phyloP scores from a whole-genome alignment of 2,888 invertebrate genomes.

The Dolichomitus sp. region DNA sequence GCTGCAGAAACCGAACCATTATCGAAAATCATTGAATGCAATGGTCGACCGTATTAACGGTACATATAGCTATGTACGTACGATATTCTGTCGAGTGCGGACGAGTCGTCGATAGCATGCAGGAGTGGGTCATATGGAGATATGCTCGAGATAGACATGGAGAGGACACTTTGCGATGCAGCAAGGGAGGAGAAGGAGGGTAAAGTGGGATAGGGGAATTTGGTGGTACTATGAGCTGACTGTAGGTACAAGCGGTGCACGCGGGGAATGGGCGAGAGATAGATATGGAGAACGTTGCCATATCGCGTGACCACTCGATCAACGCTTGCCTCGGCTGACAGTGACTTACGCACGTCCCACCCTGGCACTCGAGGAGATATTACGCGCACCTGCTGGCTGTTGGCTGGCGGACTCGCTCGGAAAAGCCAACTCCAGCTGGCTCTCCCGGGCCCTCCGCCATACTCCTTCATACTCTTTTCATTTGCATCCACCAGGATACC shows the following conservation, averaged over 20 bases:
- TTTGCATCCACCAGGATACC: slow-evolving; percentile 25
- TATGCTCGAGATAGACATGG: slow-evolving; percentile 16
- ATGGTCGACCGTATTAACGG: neutral
- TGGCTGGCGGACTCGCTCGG: slow-evolving; percentile 62
- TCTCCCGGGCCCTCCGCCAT: slow-evolving; percentile 20
- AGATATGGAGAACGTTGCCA: slow-evolving; percentile 81
- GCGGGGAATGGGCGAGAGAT: slow-evolving; percentile 78
- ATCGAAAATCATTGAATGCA: slow-evolving; percentile 15
- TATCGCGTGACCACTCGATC: slow-evolving; percentile 84
- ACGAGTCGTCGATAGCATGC: slow-evolving; percentile 22
- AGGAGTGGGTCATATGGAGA: slow-evolving; percentile 5
- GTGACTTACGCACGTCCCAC: slow-evolving; percentile 80
- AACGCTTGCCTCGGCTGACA: slow-evolving; percentile 81
- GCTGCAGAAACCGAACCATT: neutral
- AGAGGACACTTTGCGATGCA: slow-evolving; percentile 45
- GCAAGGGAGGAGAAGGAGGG: slow-evolving; percentile 21
- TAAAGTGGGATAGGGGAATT: slow-evolving; percentile 62
- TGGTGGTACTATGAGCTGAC: slow-evolving; percentile 3
- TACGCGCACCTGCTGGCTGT: slow-evolving; percentile 76
- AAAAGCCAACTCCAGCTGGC: slow-evolving; percentile 47
- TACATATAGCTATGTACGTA: neutral
- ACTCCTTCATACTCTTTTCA: slow-evolving; percentile 50
- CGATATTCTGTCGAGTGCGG: slow-evolving; percentile 10
- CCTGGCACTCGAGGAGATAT: slow-evolving; percentile 78
- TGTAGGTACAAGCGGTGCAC: neutral